Conservation (phyloP, 2,888 invertebrate genomes). For the Bursaphelenchus okinawaensis region DNA sequence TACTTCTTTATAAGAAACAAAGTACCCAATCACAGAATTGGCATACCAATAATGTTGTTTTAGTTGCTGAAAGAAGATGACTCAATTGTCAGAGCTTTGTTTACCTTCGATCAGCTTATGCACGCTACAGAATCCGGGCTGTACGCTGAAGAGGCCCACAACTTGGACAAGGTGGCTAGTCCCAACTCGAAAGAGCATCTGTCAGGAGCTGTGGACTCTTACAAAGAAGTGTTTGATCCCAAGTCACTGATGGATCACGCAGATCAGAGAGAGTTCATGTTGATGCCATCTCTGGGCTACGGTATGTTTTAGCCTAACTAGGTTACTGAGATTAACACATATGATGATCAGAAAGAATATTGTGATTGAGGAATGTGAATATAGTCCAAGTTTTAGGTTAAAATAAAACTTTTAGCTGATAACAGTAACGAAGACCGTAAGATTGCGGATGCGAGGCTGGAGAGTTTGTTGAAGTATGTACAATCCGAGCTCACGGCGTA, state of each 20-base stretch:
- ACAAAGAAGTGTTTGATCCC: slow-evolving; percentile 21
- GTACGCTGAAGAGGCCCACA: slow-evolving; percentile 15
- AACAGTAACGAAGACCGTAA: not conserved
- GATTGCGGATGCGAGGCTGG: slow-evolving; percentile 12
- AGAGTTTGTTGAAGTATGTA: slow-evolving; percentile 18
- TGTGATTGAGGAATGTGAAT: not conserved
- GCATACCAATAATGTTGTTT: slow-evolving; percentile 9
- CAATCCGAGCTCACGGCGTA: slow-evolving; percentile 18
- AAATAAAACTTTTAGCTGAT: not conserved
- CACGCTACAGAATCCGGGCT: slow-evolving; percentile 23
- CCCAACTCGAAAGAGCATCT: not conserved
- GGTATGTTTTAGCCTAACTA: too few species aligned
- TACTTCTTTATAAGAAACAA: not conserved
- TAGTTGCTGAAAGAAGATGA: slow-evolving; percentile 27
- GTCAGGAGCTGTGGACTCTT: slow-evolving; percentile 16
- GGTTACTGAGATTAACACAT: too few species aligned
- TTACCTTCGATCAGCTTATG: slow-evolving; percentile 32
- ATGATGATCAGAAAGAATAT: too few species aligned
- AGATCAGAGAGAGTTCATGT: slow-evolving; percentile 23
- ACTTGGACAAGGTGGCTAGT: slow-evolving; percentile 18
- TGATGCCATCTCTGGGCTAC: slow-evolving; percentile 25
- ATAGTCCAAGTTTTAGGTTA: too few species aligned
- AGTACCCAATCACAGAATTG: not conserved
- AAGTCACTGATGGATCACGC: slow-evolving; percentile 23
- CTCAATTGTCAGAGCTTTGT: slow-evolving; percentile 24